Base-by-base conservation (phyloP, 2,888 invertebrate genomes). In the Limenitis camilla region DNA sequence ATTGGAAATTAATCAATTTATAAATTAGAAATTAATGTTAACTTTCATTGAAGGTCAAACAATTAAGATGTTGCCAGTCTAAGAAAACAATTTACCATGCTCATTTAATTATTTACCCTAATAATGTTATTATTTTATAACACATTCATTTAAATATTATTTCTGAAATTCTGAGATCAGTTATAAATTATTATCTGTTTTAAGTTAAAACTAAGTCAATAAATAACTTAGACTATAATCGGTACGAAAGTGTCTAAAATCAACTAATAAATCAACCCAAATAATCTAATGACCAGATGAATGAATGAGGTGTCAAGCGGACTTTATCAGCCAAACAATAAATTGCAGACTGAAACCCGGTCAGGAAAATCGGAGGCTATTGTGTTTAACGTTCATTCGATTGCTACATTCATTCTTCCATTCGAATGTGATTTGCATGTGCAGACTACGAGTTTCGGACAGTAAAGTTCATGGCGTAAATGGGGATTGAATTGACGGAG, bases 311-410 rank as follows among this genome's bases (percentile, higher is more conserved):
- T 58, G 58, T 55, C 58, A 48, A 48, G 39, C 52, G 49, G 32
- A 58, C 58, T 55, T 58, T 58, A 58, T 58, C 58, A 53, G 52
- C 36, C 55, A 44, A 55, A 53, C 59, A 58, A 55, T 60, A 58
- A 58, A 58, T 60, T 48, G 55, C 52, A 53, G 49, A 49, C 53
- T 49, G 45, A 52, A 53, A 53, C 47, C 49, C 53, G 53, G 56
- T 56, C 47, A 51, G 58, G 53, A 61, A 62, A 61, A 62, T 55
- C 61, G 53, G 47, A 56, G 48, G 60, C 57, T 55, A 64, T 67
- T 67, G 65, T 64, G 61, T 63, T 63, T 56, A 64, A 60, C 62
- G 61, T 62, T 62, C 63, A 60, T 60, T 59, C 60, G 54, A 55
- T 58, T 52, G 59, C 46, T 64, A 55, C 59, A 62, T 62, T 61